These are phyloP conservation scores for Ganaspis brasiliensis DNA, from an alignment of 2,888 invertebrate genomes.

Conservation along the genomic window DNA sequence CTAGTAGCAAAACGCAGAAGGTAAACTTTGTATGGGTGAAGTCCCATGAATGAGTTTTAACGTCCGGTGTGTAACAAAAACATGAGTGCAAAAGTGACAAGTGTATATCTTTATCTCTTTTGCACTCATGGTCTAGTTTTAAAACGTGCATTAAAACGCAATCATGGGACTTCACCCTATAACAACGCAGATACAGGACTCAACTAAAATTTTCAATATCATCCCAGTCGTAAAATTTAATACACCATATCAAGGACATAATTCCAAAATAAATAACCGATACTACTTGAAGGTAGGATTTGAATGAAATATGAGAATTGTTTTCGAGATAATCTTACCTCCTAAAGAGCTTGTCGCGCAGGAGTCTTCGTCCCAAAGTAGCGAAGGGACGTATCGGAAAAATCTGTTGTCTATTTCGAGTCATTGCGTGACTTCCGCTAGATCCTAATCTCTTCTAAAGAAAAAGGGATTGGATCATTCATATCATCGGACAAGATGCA, in stretches of 20 bases:
- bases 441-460: slow-evolving; percentile 28
- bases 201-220: neutral
- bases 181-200: no score
- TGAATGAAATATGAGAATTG: neutral
- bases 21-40: no score
- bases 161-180: no score
- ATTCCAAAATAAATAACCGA: neutral
- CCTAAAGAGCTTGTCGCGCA: slow-evolving; percentile 82
- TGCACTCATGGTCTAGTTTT: no score
- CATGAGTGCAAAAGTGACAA: no score
- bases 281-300: slow-evolving; percentile 16
- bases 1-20: no score
- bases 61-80: no score
- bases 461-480: slow-evolving; percentile 35
- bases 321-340: slow-evolving; percentile 77
- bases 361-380: slow-evolving; percentile 81
- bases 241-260: neutral
- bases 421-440: slow-evolving; percentile 65
- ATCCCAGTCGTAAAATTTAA: neutral
- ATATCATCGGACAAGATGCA: slow-evolving; percentile 6
- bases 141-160: no score
- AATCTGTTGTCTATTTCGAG: slow-evolving; percentile 81
- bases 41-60: no score
- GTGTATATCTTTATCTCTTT: no score
- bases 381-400: slow-evolving; percentile 82